Percentiles rank a stretch among this genome's conserved stretches.
Conservation (phyloP, 2,113 vertebrate genomes). For the Isurus oxyrinchus region DNA sequence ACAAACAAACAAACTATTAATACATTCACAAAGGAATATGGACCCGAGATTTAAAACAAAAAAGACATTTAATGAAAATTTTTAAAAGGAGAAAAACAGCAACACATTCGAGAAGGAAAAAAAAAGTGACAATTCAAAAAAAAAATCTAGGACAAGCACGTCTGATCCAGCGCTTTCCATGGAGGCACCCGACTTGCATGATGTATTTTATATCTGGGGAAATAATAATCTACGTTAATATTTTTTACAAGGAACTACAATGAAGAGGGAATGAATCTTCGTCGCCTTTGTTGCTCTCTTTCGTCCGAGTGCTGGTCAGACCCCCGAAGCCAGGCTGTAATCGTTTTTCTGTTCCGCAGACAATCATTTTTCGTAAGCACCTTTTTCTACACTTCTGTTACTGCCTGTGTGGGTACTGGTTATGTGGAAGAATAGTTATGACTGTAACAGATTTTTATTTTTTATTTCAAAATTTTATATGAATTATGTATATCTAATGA, state of each 20-base stretch:
- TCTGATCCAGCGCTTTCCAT: constrained; percentile 87
- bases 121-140: constrained; percentile 69
- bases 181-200: constrained; percentile 95
- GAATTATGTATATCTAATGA: constrained; percentile 99
- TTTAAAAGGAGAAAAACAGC: constrained; percentile 59
- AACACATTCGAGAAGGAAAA: constrained; percentile 68
- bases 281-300: constrained; percentile 60
- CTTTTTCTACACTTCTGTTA: constrained; percentile 96
- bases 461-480: constrained; percentile 99
- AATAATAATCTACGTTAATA: constrained; percentile 63
- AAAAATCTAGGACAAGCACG: constrained; percentile 83
- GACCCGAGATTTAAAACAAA: constrained; percentile 62
- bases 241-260: constrained; percentile 82
- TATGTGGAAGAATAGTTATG: constrained; percentile 98
- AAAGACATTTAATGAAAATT: constrained; percentile 66
- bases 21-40: constrained; percentile 69
- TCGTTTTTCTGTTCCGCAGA: constrained; percentile 89
- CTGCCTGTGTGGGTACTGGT: constrained; percentile 99
- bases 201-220: constrained; percentile 82
- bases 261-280: constrained; percentile 84
- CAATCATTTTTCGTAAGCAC: constrained; percentile 99
- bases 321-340: constrained; percentile 74
- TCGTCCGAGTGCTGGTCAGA: constrained; percentile 63
- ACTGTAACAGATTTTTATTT: constrained; percentile 99
- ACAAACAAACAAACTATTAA: constrained; percentile 56